These are phyloP conservation scores for Tachysurus fulvidraco DNA, from an alignment of 2,113 vertebrate species.

Conservation along the genomic window DNA sequence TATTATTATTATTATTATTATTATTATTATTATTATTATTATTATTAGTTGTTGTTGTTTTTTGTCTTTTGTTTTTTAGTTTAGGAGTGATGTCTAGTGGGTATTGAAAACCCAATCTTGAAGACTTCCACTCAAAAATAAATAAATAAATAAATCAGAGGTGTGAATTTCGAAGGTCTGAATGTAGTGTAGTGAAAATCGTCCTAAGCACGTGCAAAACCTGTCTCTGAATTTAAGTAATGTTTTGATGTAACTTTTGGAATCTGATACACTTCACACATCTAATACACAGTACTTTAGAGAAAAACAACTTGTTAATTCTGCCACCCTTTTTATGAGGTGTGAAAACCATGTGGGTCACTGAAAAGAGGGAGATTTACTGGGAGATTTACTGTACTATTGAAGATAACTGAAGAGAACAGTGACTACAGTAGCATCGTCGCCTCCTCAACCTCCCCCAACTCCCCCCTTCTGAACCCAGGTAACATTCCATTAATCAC, in stretches of 20 bases:
- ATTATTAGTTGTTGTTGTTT: not conserved
- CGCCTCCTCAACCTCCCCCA: slow-evolving; percentile 37
- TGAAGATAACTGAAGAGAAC: slow-evolving; percentile 25
- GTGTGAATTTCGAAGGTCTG: not conserved
- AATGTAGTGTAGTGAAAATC: not conserved
- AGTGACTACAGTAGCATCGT: slow-evolving; percentile 14
- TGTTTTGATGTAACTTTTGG: not conserved
- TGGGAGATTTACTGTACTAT: not conserved
- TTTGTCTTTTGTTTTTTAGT: not conserved
- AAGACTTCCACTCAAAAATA: not conserved
- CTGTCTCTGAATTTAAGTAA: not conserved
- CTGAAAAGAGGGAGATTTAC: not conserved
- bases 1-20: too few relatives aligned
- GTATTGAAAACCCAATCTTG: not conserved
- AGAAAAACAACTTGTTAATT: not conserved
- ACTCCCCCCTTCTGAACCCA: slow-evolving; percentile 18
- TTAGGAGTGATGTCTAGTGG: not conserved
- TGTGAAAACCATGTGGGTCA: not conserved
- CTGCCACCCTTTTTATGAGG: not conserved
- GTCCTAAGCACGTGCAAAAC: not conserved
- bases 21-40: too few relatives aligned
- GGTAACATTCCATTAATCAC: slow-evolving; percentile 55
- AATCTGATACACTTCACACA: not conserved
- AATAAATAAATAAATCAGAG: not conserved
- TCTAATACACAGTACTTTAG: not conserved